Percentiles rank a stretch among this genome's conserved stretches.
Conservation (phyloP, 1,140 invertebrate genomes). For the Halictus rubicundus region DNA sequence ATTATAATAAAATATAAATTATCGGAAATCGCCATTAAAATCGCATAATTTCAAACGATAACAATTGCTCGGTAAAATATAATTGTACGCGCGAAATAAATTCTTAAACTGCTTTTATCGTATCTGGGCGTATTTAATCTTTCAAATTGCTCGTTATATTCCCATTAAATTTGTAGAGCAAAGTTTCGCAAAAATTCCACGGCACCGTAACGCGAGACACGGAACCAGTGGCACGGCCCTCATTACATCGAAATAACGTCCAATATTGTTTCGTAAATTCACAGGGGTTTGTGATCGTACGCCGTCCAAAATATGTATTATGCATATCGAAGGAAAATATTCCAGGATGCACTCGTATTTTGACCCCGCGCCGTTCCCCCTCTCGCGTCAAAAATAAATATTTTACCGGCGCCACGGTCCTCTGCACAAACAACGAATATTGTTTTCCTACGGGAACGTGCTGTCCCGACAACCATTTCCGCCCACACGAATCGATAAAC, state of each 20-base stretch:
- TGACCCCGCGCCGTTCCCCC: neutral
- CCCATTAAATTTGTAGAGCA: too few relatives aligned
- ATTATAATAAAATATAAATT: too few relatives aligned
- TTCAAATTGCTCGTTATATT: too few relatives aligned
- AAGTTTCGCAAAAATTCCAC: too few relatives aligned
- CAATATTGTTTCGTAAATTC: neutral
- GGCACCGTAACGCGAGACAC: neutral
- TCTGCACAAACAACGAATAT: conserved; percentile 24
- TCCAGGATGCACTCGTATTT: conserved; percentile 12
- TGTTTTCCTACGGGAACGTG: conserved; percentile 8
- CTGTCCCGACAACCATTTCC: conserved; percentile 13
- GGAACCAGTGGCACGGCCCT: neutral
- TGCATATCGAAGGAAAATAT: conserved; percentile 27
- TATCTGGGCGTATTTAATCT: too few relatives aligned
- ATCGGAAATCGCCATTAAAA: too few relatives aligned
- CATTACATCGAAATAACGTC: neutral
- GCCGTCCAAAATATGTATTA: conserved; percentile 15
- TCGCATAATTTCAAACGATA: too few relatives aligned
- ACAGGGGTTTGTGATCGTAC: neutral
- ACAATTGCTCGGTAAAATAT: too few relatives aligned
- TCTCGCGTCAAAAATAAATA: conserved; percentile 21
- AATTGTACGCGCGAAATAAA: too few relatives aligned
- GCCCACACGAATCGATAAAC: conserved; percentile 34
- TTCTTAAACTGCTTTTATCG: too few relatives aligned
- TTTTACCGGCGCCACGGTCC: conserved; percentile 23